Evolutionary conservation across 2,888 invertebrate species (phyloP).

Genomic region (Antheraea assamensis): DNA sequence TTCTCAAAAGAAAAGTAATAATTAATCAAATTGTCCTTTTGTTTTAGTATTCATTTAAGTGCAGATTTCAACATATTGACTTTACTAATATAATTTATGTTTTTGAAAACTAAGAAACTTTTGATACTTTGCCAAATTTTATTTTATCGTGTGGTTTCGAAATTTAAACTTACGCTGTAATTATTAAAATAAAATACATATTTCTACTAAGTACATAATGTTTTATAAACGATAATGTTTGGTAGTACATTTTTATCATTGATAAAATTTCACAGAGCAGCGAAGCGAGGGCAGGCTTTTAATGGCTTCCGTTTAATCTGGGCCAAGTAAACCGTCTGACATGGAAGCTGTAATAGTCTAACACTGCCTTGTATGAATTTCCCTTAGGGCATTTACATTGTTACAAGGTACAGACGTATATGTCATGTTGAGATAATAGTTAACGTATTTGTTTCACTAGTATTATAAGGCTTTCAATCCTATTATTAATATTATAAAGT

Average conservation of each 20-base stretch:
- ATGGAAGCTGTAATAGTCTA: conserved; percentile 21
- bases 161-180: background rate
- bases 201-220: background rate
- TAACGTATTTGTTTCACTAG: background rate
- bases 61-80: too few species aligned
- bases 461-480: too few species aligned
- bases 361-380: conserved; percentile 12
- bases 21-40: too few species aligned
- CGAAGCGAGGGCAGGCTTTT: conserved; percentile 20
- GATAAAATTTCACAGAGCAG: background rate
- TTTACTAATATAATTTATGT: too few species aligned
- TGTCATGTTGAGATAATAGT: background rate
- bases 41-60: too few species aligned
- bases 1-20: too few species aligned
- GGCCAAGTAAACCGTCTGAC: conserved; percentile 18
- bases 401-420: background rate
- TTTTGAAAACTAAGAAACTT: too few species aligned
- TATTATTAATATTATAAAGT: too few species aligned
- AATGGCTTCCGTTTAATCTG: conserved; percentile 26
- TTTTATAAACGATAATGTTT: background rate
- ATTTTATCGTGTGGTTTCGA: background rate
- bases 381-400: conserved; percentile 15
- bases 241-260: background rate
- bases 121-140: too few species aligned
- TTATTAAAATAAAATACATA: background rate